phyloP scores from a whole-genome alignment of 2,113 vertebrate species.

The Erythrocercus mccallii region DNA sequence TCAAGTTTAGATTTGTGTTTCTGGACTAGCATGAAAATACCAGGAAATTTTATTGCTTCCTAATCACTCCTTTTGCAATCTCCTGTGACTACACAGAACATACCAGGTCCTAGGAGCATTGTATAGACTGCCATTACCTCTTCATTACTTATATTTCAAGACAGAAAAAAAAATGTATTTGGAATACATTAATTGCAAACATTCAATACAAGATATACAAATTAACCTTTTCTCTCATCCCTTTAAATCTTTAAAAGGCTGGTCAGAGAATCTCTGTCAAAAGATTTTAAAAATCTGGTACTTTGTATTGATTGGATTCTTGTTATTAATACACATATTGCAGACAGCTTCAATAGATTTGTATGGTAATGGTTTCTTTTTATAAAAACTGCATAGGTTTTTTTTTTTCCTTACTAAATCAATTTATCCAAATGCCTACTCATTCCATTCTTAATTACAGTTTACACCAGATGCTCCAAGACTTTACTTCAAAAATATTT shows the following conservation, averaged over 20 bases:
- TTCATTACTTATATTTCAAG: background rate
- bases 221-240: background rate
- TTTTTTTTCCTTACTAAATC: background rate
- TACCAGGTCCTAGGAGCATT: background rate
- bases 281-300: background rate
- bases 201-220: background rate
- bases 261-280: background rate
- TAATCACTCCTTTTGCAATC: background rate
- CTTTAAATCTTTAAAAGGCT: background rate
- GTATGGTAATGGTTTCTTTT: background rate
- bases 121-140: background rate
- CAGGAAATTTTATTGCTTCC: background rate
- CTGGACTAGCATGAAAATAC: background rate
- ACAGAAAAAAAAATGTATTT: background rate
- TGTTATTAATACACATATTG: background rate
- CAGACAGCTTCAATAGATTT: background rate
- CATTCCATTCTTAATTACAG: background rate
- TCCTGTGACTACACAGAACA: background rate
- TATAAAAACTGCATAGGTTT: background rate
- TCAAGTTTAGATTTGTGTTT: background rate
- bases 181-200: background rate
- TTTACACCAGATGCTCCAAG: background rate
- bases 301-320: background rate
- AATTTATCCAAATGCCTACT: background rate
- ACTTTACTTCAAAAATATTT: background rate